Evolutionary conservation across 2,888 invertebrate species (phyloP), one percentile per base, ranked within the genome.

Genomic region (Charanyca ferruginea): DNA sequence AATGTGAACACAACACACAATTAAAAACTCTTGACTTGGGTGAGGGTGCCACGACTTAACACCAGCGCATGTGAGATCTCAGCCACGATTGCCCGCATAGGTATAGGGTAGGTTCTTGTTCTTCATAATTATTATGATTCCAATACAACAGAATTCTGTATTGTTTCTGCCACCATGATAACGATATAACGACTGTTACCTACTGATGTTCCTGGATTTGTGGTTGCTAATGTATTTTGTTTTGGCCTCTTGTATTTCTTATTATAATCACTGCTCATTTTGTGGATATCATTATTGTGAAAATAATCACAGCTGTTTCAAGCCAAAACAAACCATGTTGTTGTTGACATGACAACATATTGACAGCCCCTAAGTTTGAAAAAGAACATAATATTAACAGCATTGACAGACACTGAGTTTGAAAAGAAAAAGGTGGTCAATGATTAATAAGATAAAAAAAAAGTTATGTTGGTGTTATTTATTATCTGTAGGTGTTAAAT

Each of bases 241-340:
- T 92, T 92, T 20, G 90, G 88, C 75, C 82, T 88, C 85, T 93
- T 93, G 65, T 84, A 88, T 87, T 88, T 92, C 77, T 87, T 86
- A 72, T 83, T 85, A 47, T 75, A 71, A 62, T 86, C 86, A 85
- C 83, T 88, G 73, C 77, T 92, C 93, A 93, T 93, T 85, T 87
- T 92, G 85, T 80, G 77, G 65, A 71, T 69, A 77, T 48, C 90
- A 90, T n/a, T 88, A 59, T 64, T 87, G 82, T 68, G 54, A 70
- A 57, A 69, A 51, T 62, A 53, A 44, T 41, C 20, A 66, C 42
- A 57, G 41, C 38, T 70, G 47, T 66, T 75, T 70, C 52, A 62
- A 72, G 69, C 69, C 74, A 74, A 70, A 59, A 59, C 55, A 48
- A 51, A 35, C 52, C 52, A 38, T 64, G 18, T 58, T 70, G 65